Evolutionary conservation across 2,113 vertebrate genomes (phyloP), one percentile per base, ranked within the genome.

Genomic region (Hyperoodon ampullatus): DNA sequence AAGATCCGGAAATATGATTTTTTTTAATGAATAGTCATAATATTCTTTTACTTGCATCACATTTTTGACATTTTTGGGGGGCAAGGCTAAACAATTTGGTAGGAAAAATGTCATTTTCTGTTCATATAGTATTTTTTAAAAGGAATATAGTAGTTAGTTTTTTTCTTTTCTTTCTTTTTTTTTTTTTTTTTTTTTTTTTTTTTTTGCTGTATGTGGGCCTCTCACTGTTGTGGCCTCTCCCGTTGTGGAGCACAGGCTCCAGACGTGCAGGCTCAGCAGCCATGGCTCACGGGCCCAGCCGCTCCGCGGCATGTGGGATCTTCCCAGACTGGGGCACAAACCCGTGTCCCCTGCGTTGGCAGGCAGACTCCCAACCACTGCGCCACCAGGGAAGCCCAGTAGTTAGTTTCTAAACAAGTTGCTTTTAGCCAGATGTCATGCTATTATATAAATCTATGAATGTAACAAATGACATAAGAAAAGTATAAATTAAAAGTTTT

Each of bases 391-490:
- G 39, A 39, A 39, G 39, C 39, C 39, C 39, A 96, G 90, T 80
- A 95, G 75, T 93, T 97, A 88, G 68, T 97, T 94, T 98, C 98
- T 97, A 98, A 98, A 98, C 88, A 97, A 97, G 93, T 91, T 98
- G 90, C 98, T 97, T 98, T 99, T 98, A 98, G 13, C 35, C 72
- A 61, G 50, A 82, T 98, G 99, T 98, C 83, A 97, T 98, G 90
- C 97, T 50, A 98, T 98, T 98, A 88, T 97, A 96, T 98, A 98
- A 97, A 98, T 98, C 97, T 98, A 96, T 98, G 97, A 97, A 95
- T 98, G 96, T 97, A 98, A 98, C 98, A 98, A 98, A 98, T 98
- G 98, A 99, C 98, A 98, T 98, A 99, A 98, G 98, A 98, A 98
- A 97, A 97, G 97, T 99, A 99, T 99, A 98, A 98, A 98, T 98